phyloP scores from a whole-genome alignment of 2,888 invertebrate species.

The Orthosia gracilis region DNA sequence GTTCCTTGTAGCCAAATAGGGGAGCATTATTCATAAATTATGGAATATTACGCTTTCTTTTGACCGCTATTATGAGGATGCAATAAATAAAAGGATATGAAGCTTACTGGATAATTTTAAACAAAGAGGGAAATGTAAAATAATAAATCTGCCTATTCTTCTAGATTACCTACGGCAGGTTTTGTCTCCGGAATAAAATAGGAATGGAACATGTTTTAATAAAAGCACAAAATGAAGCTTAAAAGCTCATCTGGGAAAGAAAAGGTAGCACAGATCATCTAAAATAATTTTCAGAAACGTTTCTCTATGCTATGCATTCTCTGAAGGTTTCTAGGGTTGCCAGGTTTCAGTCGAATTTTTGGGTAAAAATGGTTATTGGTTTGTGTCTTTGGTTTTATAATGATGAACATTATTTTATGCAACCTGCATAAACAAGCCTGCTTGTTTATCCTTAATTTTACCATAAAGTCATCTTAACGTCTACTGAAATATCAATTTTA shows the following conservation, averaged over 20 bases:
- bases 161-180: slow-evolving; percentile 2
- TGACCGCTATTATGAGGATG: slow-evolving; percentile 2
- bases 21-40: slow-evolving; percentile 32
- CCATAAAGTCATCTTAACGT: too few species aligned
- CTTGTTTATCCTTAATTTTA: too few species aligned
- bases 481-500: too few species aligned
- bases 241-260: neutral
- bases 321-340: neutral
- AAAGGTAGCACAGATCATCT: neutral
- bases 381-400: too few species aligned
- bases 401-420: too few species aligned
- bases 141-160: slow-evolving; percentile 5
- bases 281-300: neutral
- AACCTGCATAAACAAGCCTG: too few species aligned
- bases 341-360: neutral
- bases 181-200: neutral
- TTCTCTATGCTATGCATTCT: neutral
- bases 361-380: neutral
- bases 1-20: slow-evolving; percentile 27
- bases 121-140: slow-evolving; percentile 3
- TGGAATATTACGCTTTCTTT: slow-evolving; percentile 3
- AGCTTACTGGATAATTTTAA: slow-evolving; percentile 3
- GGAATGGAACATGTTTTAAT: neutral
- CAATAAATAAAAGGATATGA: slow-evolving; percentile 15
- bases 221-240: slow-evolving; percentile 6